phyloP scores from a whole-genome alignment of 30 jellyfish, hydroid and myxozoan species.

The Hydractinia echinata region DNA sequence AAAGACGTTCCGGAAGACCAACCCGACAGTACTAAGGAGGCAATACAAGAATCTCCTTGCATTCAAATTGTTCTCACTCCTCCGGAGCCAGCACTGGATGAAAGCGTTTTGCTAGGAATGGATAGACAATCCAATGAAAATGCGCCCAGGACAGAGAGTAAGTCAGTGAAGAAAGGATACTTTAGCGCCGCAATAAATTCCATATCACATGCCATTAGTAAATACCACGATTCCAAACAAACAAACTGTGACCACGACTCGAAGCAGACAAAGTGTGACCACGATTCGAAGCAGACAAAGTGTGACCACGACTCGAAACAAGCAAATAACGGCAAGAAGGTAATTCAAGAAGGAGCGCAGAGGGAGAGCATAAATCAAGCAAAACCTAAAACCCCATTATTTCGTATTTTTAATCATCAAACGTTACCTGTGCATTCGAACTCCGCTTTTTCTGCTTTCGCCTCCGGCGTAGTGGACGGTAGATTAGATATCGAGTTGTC shows the following conservation, averaged over 20 bases:
- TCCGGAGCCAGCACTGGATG: not conserved
- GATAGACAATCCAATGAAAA: not conserved
- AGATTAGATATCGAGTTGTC: not conserved
- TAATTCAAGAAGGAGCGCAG: not conserved
- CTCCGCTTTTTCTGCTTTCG: constrained; percentile 15
- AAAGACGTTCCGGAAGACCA: not conserved
- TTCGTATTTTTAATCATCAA: constrained; percentile 8
- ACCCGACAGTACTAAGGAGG: not conserved
- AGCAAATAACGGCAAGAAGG: not conserved
- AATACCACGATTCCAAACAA: not conserved
- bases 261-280: not conserved
- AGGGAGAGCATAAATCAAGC: not conserved
- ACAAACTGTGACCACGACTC: not conserved
- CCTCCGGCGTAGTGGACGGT: not conserved
- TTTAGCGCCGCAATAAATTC: constrained; percentile 22
- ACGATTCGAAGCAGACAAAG: not conserved
- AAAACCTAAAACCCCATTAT: not conserved
- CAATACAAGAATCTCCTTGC: not conserved
- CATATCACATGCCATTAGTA: constrained; percentile 13
- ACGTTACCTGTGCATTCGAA: constrained; percentile 21
- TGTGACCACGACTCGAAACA: not conserved
- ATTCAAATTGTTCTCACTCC: not conserved
- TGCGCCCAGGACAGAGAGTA: not conserved
- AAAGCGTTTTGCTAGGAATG: not conserved
- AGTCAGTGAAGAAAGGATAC: constrained; percentile 22